Conservation (phyloP, 2,797 vertebrate species). For the Karalla daura region DNA sequence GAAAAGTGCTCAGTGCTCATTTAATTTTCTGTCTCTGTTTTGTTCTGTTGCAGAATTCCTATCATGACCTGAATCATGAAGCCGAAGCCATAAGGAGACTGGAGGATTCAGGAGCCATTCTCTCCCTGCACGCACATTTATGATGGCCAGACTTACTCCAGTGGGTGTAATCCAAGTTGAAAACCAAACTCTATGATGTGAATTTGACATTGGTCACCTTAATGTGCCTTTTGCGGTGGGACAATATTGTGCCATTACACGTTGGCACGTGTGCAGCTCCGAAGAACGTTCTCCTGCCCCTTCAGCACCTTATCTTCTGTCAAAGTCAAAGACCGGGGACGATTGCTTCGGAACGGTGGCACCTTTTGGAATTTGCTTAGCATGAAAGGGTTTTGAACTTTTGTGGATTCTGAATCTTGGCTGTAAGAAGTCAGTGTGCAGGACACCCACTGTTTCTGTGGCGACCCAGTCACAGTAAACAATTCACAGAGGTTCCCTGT, state of each 20-base stretch:
- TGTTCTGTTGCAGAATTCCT: conserved; percentile 78
- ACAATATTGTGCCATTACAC: conserved; percentile 10
- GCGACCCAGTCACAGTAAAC: not conserved
- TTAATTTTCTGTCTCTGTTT: not conserved
- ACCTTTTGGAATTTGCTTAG: not conserved
- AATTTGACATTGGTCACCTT: conserved; percentile 3
- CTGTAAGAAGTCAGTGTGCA: not conserved
- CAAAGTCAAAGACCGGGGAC: no score
- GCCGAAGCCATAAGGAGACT: conserved; percentile 78
- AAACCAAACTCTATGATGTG: not conserved
- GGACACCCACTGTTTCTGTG: not conserved
- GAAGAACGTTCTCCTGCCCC: conserved; percentile 1
- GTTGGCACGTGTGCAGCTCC: not conserved
- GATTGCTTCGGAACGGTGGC: no score
- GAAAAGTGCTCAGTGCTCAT: not conserved
- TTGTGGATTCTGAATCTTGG: not conserved
- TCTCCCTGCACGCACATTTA: conserved; percentile 73
- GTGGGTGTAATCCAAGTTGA: not conserved
- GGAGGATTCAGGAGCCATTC: conserved; percentile 77
- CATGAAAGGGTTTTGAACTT: not conserved
- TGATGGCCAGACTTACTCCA: conserved; percentile 51
- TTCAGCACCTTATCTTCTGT: not conserved
- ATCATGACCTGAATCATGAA: conserved; percentile 82
- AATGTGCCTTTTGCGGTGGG: conserved; percentile 55
- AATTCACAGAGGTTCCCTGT: not conserved